A percentile compares a stretch with the other conserved stretches of the same genome.
Evolutionary conservation across 2,888 invertebrate genomes (phyloP).

Genomic region (Archips crataeganus): DNA sequence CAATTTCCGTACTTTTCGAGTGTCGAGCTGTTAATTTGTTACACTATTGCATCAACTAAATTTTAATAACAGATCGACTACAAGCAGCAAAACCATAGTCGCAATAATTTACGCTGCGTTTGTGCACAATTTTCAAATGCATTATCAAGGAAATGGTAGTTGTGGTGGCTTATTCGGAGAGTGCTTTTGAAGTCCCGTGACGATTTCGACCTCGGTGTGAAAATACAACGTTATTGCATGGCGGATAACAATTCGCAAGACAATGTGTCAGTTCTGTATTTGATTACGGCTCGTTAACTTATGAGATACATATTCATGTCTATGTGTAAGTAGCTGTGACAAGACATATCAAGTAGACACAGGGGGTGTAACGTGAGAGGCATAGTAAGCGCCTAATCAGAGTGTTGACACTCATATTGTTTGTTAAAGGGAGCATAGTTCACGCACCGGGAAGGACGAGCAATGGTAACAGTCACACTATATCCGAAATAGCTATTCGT

Average conservation of each 20-base stretch:
- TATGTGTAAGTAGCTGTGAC: slow-evolving; percentile 49
- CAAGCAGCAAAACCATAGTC: neutral
- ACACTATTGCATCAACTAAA: neutral
- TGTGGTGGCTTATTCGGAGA: too few relatives aligned
- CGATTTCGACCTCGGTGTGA: neutral
- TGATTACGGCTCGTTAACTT: slow-evolving; percentile 34
- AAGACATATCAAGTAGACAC: slow-evolving; percentile 46
- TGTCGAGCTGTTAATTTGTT: neutral
- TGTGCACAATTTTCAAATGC: neutral
- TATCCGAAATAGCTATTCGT: neutral
- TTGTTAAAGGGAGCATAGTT: slow-evolving; percentile 45
- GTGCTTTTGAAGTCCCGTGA: neutral
- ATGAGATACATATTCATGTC: slow-evolving; percentile 11
- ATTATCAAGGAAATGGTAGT: too few relatives aligned
- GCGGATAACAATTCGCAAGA: neutral
- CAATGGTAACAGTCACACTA: neutral
- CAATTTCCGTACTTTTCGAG: neutral
- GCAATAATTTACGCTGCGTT: neutral
- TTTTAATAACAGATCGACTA: neutral
- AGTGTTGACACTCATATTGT: slow-evolving; percentile 57
- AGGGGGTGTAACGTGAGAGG: slow-evolving; percentile 48
- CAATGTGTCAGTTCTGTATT: slow-evolving; percentile 13
- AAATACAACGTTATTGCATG: neutral
- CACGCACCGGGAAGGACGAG: neutral
- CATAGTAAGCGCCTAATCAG: slow-evolving; percentile 60